These are phyloP conservation scores for Lepilemur septentrionalis DNA, from an alignment of 2,797 vertebrate genomes.

Conservation along the genomic window DNA sequence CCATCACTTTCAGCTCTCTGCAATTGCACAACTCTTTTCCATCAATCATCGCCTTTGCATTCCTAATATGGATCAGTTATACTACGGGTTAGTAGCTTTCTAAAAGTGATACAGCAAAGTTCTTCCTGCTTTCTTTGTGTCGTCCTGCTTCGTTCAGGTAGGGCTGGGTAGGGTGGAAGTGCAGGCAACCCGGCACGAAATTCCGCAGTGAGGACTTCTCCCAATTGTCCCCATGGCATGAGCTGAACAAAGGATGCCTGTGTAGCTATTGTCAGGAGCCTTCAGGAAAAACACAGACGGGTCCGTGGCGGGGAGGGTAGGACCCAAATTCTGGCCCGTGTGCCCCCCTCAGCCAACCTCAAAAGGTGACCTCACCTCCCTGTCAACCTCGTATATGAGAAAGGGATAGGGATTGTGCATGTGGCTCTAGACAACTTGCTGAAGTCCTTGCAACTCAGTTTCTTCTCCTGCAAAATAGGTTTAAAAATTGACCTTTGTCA, in stretches of 20 bases:
- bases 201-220: neutral
- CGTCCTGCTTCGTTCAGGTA: neutral
- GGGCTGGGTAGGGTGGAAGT: neutral
- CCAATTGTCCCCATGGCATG: rapidly evolving
- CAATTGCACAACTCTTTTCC: neutral
- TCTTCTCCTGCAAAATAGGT: neutral
- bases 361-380: neutral
- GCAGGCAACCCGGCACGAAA: neutral
- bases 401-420: neutral
- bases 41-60: neutral
- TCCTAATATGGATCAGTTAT: neutral
- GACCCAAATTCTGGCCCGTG: neutral
- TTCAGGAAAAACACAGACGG: neutral
- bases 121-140: neutral
- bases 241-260: neutral
- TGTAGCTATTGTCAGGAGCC: neutral
- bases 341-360: neutral
- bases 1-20: neutral
- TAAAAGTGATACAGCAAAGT: neutral
- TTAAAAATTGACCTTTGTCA: neutral
- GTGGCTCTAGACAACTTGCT: neutral
- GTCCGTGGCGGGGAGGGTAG: neutral
- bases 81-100: neutral
- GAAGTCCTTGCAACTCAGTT: neutral
- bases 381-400: neutral